phyloP scores from a whole-genome alignment of 2,113 vertebrate genomes.

The Mandrillus leucophaeus region DNA sequence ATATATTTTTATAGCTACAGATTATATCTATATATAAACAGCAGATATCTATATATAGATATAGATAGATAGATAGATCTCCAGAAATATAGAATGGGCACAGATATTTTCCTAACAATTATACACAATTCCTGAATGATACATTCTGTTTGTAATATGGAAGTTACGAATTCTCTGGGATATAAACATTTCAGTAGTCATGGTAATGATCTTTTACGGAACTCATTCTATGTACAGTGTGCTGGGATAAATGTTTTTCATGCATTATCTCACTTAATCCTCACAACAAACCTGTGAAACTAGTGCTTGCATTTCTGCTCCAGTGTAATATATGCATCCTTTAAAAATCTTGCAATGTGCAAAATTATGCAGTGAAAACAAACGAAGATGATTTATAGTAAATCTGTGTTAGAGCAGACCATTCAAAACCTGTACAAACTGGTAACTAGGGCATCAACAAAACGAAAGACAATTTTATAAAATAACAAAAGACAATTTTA shows the following conservation, averaged over 20 bases:
- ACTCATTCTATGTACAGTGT: not conserved
- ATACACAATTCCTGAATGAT: not conserved
- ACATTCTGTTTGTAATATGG: not conserved
- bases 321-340: not conserved
- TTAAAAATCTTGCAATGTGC: not conserved
- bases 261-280: not conserved
- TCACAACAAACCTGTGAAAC: not conserved
- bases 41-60: no score
- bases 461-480: not conserved
- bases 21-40: no score
- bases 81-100: not conserved
- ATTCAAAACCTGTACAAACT: not conserved
- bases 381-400: not conserved
- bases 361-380: not conserved
- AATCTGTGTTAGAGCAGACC: not conserved
- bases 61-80: not conserved
- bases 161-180: not conserved
- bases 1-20: no score
- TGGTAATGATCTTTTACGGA: not conserved
- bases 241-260: not conserved
- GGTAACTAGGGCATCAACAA: not conserved
- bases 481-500: not conserved
- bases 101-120: not conserved
- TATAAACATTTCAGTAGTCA: not conserved
- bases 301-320: not conserved